A percentile compares a stretch with the other conserved stretches of the same genome.
Evolutionary conservation across 2,113 vertebrate genomes (phyloP).

Genomic region (Poeciliopsis turrubarensis): DNA sequence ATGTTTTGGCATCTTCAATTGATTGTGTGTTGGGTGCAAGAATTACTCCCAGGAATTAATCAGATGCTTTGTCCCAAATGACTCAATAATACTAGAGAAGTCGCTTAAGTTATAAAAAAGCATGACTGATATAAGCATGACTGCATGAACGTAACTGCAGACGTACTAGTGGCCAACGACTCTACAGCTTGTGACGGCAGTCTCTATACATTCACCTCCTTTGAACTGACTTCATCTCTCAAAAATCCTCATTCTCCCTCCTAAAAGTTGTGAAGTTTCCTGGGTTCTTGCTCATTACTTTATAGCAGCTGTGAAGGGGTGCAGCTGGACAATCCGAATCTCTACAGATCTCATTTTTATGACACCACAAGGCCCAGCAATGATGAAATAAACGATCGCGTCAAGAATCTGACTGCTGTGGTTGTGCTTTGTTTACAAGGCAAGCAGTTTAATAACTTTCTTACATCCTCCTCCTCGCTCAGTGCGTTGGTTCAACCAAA

Average conservation of each 20-base stretch:
- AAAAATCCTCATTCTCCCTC: not conserved
- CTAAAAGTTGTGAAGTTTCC: not conserved
- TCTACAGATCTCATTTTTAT: slow-evolving; percentile 23
- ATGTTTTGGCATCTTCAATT: not conserved
- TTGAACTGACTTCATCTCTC: not conserved
- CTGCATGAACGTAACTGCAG: slow-evolving; percentile 10
- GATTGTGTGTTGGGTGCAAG: not conserved
- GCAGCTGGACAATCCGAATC: slow-evolving; percentile 11
- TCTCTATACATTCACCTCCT: not conserved
- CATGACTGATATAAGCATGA: not conserved
- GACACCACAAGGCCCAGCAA: slow-evolving; percentile 4
- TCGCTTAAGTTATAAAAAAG: too few species aligned
- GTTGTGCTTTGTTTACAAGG: slow-evolving; percentile 7
- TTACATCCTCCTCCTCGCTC: not conserved
- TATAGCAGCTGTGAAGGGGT: not conserved
- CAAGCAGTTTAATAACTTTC: not conserved
- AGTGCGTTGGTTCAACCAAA: slow-evolving; percentile 8
- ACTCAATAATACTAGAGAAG: too few species aligned
- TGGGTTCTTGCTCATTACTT: not conserved
- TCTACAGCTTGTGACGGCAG: not conserved
- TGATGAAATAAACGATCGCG: not conserved
- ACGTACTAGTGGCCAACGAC: not conserved
- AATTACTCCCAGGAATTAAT: not conserved
- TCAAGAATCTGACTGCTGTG: slow-evolving; percentile 5
- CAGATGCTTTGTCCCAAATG: too few species aligned